Conservation (phyloP, 1,140 invertebrate genomes). For the Anadara kagoshimensis region DNA sequence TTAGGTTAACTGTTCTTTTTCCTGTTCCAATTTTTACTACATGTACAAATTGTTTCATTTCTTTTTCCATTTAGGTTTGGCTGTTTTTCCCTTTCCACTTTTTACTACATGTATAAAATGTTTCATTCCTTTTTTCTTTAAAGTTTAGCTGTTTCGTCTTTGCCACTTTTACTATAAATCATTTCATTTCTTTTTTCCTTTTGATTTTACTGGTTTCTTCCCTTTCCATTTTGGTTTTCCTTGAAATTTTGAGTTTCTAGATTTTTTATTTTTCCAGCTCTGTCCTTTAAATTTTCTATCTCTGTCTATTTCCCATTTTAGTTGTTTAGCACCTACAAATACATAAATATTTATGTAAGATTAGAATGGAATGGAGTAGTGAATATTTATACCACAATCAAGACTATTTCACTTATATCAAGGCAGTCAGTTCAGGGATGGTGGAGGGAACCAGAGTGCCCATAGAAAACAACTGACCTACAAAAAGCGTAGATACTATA, state of each 20-base stretch:
- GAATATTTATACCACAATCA: neutral
- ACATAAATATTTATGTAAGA: slow-evolving; percentile 16
- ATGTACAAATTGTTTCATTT: too few relatives aligned
- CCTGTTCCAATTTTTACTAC: too few relatives aligned
- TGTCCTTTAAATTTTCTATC: slow-evolving; percentile 51
- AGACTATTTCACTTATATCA: neutral
- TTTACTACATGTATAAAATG: too few relatives aligned
- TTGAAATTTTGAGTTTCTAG: slow-evolving; percentile 11
- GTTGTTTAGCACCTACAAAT: slow-evolving; percentile 59
- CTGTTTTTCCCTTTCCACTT: too few relatives aligned
- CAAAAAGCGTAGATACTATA: too few relatives aligned
- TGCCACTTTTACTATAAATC: too few relatives aligned
- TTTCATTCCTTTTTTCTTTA: too few relatives aligned
- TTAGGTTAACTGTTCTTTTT: too few relatives aligned
- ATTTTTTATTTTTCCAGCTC: slow-evolving; percentile 45
- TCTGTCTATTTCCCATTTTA: slow-evolving; percentile 62
- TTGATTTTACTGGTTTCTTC: neutral
- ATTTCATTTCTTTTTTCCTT: slow-evolving; percentile 1
- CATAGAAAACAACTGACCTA: too few relatives aligned
- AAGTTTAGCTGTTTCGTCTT: too few relatives aligned
- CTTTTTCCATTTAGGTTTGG: too few relatives aligned
- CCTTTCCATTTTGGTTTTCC: slow-evolving; percentile 2
- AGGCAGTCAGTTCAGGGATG: too few relatives aligned
- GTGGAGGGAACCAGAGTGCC: neutral
- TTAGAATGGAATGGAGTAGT: neutral